These are phyloP conservation scores for Autographa pulchrina DNA, from an alignment of 2,888 invertebrate species.

Conservation along the genomic window DNA sequence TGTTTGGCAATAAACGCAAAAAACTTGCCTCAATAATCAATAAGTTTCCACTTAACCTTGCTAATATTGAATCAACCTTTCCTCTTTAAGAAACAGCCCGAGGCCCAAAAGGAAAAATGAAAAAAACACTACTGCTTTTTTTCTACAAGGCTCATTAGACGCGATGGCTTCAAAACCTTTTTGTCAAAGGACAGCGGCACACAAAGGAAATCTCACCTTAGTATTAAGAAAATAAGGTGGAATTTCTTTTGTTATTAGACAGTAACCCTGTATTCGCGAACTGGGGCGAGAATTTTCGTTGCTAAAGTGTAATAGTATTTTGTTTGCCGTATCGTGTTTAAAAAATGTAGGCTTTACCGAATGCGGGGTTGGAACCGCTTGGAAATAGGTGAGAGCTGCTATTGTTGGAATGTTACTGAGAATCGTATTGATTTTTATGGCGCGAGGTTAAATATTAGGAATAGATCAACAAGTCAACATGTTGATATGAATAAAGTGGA, in stretches of 20 bases:
- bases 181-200: conserved; percentile 66
- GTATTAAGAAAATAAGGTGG: conserved; percentile 26
- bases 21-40: conserved; percentile 37
- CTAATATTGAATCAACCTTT: conserved; percentile 69
- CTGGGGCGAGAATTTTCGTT: conserved; percentile 67
- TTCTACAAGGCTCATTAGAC: conserved; percentile 71
- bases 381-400: conserved; percentile 24
- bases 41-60: conserved; percentile 55
- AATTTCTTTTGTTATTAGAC: conserved; percentile 32
- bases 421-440: conserved; percentile 7
- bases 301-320: conserved; percentile 68
- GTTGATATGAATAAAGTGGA: neutral
- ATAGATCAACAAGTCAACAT: neutral
- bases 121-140: conserved; percentile 61
- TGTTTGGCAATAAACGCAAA: conserved; percentile 29
- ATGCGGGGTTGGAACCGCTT: conserved; percentile 22
- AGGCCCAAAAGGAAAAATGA: conserved; percentile 63
- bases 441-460: neutral
- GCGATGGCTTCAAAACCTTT: conserved; percentile 68
- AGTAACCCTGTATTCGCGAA: conserved; percentile 53
- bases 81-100: conserved; percentile 56
- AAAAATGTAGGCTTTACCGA: conserved; percentile 49
- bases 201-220: conserved; percentile 54
- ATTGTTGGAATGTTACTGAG: conserved; percentile 16
- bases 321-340: conserved; percentile 62